Conservation (phyloP, 1,140 invertebrate species). For the Eriosoma lanigerum region DNA sequence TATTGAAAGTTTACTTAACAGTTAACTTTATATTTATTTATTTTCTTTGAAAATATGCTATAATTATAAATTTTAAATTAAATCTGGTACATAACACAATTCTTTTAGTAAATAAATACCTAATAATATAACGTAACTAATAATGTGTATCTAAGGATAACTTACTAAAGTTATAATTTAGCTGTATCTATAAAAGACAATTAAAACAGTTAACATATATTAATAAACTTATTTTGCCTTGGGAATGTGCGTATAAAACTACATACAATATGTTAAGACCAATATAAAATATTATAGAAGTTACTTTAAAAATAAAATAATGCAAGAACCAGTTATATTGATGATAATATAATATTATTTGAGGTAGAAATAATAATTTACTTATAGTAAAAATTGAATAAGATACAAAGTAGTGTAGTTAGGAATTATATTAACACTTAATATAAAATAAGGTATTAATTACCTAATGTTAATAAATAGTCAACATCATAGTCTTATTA, state of each 20-base stretch:
- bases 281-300: background rate
- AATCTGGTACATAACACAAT: background rate
- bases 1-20: background rate
- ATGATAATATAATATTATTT: too few relatives aligned
- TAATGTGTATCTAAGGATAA: background rate
- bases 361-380: too few relatives aligned
- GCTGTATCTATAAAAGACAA: background rate
- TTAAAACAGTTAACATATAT: background rate
- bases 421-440: background rate
- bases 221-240: background rate
- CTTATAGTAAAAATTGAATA: background rate
- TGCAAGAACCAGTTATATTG: too few relatives aligned
- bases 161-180: background rate
- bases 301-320: too few relatives aligned
- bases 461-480: conserved; percentile 23
- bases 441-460: background rate
- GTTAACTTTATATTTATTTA: too few relatives aligned
- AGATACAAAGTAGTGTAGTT: background rate
- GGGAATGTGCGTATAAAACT: background rate
- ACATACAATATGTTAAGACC: background rate
- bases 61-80: background rate
- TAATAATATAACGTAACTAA: background rate
- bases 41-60: background rate
- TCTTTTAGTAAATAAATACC: background rate
- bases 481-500: conserved; percentile 31